Evolutionary conservation across 2,113 vertebrate genomes (phyloP).

Genomic region (Hyperoodon ampullatus): DNA sequence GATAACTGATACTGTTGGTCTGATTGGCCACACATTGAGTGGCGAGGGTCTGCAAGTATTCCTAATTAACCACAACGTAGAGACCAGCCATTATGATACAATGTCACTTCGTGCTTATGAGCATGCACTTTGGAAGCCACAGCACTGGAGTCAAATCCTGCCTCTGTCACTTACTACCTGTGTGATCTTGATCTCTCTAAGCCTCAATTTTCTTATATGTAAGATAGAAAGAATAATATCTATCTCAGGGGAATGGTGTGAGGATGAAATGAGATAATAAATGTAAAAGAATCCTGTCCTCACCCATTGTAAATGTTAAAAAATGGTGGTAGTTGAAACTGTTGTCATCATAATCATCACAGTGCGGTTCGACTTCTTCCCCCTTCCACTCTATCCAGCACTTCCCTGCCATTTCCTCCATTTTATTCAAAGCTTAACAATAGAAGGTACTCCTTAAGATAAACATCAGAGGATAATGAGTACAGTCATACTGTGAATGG

Average conservation of each 20-base stretch:
- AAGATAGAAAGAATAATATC: background rate
- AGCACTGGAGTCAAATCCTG: background rate
- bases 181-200: background rate
- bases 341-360: background rate
- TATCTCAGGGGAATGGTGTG: background rate
- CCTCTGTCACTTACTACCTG: background rate
- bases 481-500: background rate
- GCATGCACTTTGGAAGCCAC: background rate
- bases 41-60: background rate
- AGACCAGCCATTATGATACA: background rate
- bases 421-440: slow-evolving; percentile 36
- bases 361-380: background rate
- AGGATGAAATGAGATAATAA: slow-evolving; percentile 2
- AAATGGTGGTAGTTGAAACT: background rate
- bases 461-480: background rate
- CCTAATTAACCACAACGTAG: background rate
- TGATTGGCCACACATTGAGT: background rate
- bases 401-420: background rate
- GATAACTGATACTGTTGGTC: background rate
- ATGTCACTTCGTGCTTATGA: background rate
- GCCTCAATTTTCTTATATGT: background rate
- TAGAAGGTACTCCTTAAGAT: background rate
- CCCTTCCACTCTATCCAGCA: background rate
- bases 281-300: background rate
- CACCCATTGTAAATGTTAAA: background rate